Base-by-base conservation (phyloP, 2,113 vertebrate species). In the Pseudolaguvia tuberculata region DNA sequence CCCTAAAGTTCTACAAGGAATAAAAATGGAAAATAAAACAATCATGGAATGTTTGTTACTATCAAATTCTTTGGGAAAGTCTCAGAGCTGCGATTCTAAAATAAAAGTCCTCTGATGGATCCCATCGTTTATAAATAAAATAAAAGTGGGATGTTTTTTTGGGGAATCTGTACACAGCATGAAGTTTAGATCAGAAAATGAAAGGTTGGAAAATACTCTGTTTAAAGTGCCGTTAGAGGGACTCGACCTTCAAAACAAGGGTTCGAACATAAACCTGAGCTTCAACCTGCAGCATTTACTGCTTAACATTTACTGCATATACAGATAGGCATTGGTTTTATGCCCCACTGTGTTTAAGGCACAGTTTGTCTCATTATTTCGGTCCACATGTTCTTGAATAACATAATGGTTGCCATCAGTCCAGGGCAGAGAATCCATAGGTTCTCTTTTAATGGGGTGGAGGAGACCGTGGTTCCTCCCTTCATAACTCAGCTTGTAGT, bases 361-460 rank as follows among this genome's bases (percentile, higher is more conserved):
- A 39, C 72, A 79, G 42, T 84, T 79, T 3, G 85, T 78, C n/a
- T 69, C 70, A 29, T 84, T 88, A 29, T 84, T 88, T 81, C 87
- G 88, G 78, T 88, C 86, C 52, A 90, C 79, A 17, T 82, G 65
- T 0, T 0, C 1, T 0, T 89, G 87, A 42, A 73, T 57, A 63
- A 81, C 67, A 4, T n/a, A n/a, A n/a, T 86, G 89, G 61, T 84
- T 63, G 9, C 69, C 74, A 29, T 58, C 58, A 4, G 83, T 74
- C 89, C 93, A 83, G 0, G 83, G 83, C 21, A 88, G 85, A 2
- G 91, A 90, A 81, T 93, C 92, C 72, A 89, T 73, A 9, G 91
- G 92, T 77, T 94, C 93, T 0, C 85, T 87, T 78, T 94, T 94
- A 83, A 94, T 89, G 1, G 88, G 47, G 15, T 91, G 90, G 42